Percentiles rank a stretch among this genome's conserved stretches.
Conservation (phyloP, 2,113 vertebrate genomes). For the Nestor notabilis region DNA sequence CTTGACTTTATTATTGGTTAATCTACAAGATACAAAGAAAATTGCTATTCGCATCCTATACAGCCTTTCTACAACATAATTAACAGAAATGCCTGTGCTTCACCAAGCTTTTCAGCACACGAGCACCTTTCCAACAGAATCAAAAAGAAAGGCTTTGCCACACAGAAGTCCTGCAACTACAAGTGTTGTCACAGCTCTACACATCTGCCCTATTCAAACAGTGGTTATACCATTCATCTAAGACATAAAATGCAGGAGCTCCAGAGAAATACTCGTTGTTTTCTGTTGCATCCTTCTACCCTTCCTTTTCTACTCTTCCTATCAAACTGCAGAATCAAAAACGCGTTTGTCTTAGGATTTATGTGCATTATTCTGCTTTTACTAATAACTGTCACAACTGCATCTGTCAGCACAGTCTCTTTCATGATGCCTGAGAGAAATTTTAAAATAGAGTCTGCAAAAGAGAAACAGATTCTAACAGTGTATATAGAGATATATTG, state of each 20-base stretch:
- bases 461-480: neutral
- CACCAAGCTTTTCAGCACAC: neutral
- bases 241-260: neutral
- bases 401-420: neutral
- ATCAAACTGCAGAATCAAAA: neutral
- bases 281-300: neutral
- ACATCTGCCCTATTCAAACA: neutral
- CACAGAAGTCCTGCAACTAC: fast-evolving
- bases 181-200: neutral
- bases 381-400: neutral
- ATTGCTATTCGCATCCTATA: neutral
- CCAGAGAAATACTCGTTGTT: neutral
- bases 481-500: fast-evolving
- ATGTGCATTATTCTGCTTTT: neutral
- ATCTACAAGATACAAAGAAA: neutral
- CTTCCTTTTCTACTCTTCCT: neutral
- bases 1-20: neutral
- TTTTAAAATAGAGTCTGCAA: neutral
- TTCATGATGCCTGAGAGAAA: neutral
- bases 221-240: neutral
- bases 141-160: neutral
- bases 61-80: neutral
- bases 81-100: fast-evolving
- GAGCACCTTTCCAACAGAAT: neutral
- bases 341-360: neutral